Percentiles rank a stretch among this genome's conserved stretches.
Conservation (phyloP, 2,113 vertebrate species). For the Pavo muticus region DNA sequence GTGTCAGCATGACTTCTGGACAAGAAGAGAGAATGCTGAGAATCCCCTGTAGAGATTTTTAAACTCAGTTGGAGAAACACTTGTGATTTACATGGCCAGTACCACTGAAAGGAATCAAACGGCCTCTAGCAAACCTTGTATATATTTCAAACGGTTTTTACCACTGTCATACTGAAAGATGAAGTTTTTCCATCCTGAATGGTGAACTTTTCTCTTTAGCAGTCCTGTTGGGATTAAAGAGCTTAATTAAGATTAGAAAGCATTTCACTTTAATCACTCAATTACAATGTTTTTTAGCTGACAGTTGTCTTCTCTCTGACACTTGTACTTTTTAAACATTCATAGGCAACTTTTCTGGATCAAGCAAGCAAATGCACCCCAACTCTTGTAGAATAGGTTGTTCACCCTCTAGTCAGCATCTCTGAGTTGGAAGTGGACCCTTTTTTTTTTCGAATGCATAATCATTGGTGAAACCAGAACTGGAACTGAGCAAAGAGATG, state of each 20-base stretch:
- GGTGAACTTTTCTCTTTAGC: background rate
- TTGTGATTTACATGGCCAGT: background rate
- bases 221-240: background rate
- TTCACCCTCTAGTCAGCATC: background rate
- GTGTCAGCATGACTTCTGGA: background rate
- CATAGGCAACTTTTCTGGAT: background rate
- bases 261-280: background rate
- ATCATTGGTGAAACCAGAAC: background rate
- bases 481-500: background rate
- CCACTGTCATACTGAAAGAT: background rate
- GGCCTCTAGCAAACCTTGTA: rapidly evolving
- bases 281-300: rapidly evolving
- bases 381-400: background rate
- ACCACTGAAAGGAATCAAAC: background rate
- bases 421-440: rapidly evolving
- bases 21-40: background rate
- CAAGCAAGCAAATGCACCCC: background rate
- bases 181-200: background rate
- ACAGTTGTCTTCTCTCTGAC: background rate
- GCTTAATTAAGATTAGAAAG: background rate
- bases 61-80: background rate
- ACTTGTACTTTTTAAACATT: background rate
- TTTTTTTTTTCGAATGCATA: background rate
- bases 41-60: background rate
- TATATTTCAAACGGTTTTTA: background rate